Percentiles rank a stretch among this genome's conserved stretches.
Evolutionary conservation across 2,797 vertebrate genomes (phyloP).

Genomic region (Bradypodion ventrale): DNA sequence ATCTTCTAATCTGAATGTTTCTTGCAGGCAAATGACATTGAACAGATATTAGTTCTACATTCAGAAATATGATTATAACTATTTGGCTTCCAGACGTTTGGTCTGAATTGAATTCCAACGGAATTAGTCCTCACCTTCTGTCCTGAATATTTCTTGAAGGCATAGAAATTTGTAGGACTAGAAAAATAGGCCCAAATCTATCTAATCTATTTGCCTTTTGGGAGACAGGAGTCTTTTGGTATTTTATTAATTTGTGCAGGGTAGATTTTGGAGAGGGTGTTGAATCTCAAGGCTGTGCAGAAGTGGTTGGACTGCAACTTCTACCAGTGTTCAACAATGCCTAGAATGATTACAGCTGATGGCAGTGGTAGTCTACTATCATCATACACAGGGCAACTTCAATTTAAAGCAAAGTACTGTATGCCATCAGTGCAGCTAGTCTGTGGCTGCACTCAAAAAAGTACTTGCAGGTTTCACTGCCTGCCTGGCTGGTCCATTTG

Average conservation of each 20-base stretch:
- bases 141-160: background rate
- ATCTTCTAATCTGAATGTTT: too few species aligned
- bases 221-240: too few species aligned
- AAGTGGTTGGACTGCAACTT: too few species aligned
- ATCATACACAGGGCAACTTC: too few species aligned
- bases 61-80: background rate
- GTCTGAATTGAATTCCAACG: background rate
- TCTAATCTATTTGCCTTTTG: too few species aligned
- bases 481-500: background rate
- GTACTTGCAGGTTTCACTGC: background rate
- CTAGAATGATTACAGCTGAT: too few species aligned
- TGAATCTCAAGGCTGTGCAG: too few species aligned
- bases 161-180: background rate
- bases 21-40: too few species aligned
- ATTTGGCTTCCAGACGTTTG: background rate
- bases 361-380: too few species aligned
- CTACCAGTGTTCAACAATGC: too few species aligned
- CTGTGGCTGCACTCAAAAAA: background rate
- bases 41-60: background rate
- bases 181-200: background rate
- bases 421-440: background rate
- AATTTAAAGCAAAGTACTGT: background rate
- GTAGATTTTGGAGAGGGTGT: too few species aligned
- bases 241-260: background rate
- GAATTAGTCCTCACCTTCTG: background rate